Base-by-base conservation (phyloP, 2,888 invertebrate genomes). In the Chymomyza amoena region DNA sequence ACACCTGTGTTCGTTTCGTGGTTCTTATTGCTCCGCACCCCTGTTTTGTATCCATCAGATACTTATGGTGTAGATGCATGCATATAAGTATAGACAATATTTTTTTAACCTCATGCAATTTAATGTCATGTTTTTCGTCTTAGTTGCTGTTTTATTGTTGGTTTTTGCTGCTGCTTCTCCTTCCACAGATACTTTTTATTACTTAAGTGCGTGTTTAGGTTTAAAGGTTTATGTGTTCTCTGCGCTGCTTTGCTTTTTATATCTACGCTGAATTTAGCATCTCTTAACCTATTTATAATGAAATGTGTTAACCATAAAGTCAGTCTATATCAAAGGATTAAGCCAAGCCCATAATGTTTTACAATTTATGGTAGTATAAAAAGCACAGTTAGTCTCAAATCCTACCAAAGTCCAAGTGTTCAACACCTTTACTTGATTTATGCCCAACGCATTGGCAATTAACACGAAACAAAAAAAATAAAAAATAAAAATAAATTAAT, bases 281-380 rank as follows among this genome's bases (percentile, higher is more conserved):
- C 81, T 85, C 81, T 86, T 88, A 84, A 84, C 88, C 84, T 88
- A 88, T 86, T 88, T 88, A 88, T 86, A 86, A 83, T 88, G 79
- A 84, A 87, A 85, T 87, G 74, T 78, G 72, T 74, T 69, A 72
- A 69, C 66, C 70, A 78, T 73, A 80, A 68, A 20, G 39, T 57
- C 62, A 45, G 28, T 20, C 20, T 20, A 25, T 9, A n/a, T n/a
- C 25, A 28, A 16, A 18, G 56, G 39, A 36, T 54, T 54, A 54
- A 16, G 10, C 79, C 16, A 36, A 13, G 16, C 56, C 15, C 73
- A 84, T 81, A 78, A 83, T 80, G 77, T 79, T 67, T 39, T 68
- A 69, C 70, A 77, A 79, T 83, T 84, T 84, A 84, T 80, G 63
- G 18, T 36, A 28, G 4, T 18, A 28, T 66, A 83, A 18, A 83